A percentile compares a stretch with the other conserved stretches of the same genome.
Evolutionary conservation across 2,797 vertebrate genomes (phyloP).

Genomic region (Champsocephalus esox): DNA sequence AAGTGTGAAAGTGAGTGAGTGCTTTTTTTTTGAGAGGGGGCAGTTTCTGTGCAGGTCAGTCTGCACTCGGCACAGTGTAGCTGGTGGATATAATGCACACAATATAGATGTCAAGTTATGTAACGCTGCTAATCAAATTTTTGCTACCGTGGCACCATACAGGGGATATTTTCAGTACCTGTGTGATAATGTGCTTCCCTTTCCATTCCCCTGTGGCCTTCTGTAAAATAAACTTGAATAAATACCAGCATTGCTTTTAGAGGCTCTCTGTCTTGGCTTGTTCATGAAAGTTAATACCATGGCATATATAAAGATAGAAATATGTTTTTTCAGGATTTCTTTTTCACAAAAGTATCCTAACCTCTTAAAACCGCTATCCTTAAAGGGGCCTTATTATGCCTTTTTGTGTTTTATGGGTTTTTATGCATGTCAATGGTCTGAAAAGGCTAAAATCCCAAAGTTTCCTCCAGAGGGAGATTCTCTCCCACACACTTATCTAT

Average conservation of each 20-base stretch:
- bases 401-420: too few species aligned
- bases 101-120: constrained; percentile 40
- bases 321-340: too few species aligned
- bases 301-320: neutral
- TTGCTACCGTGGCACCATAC: constrained; percentile 27
- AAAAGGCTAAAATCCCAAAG: too few species aligned
- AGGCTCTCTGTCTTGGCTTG: neutral
- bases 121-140: constrained; percentile 35
- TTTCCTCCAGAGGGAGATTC: too few species aligned
- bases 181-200: constrained; percentile 2
- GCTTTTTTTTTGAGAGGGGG: constrained; percentile 56
- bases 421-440: too few species aligned
- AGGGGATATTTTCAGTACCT: constrained; percentile 18
- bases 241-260: constrained; percentile 26
- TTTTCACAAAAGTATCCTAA: too few species aligned
- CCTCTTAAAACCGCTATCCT: too few species aligned
- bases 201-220: constrained; percentile 26
- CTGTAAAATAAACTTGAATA: constrained; percentile 47
- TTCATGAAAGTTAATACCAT: neutral
- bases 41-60: constrained; percentile 68
- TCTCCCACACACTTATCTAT: too few species aligned
- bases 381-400: too few species aligned
- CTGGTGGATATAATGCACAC: constrained; percentile 47
- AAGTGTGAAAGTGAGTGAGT: constrained; percentile 73
- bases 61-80: constrained; percentile 44